Evolutionary conservation across 2,888 invertebrate genomes (phyloP), one percentile per base, ranked within the genome.

Genomic region (Eupithecia dodoneata): DNA sequence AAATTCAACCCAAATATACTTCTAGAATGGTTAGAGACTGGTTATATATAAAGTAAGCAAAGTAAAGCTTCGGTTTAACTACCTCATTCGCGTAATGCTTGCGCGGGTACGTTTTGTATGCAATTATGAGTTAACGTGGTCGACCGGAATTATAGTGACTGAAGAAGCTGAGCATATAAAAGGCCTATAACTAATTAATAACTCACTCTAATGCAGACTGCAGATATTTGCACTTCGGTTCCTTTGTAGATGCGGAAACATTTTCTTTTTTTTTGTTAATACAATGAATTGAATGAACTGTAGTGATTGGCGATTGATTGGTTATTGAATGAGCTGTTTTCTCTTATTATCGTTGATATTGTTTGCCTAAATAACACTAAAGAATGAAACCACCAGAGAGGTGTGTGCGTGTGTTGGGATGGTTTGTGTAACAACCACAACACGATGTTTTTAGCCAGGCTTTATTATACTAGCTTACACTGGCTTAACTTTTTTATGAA

Each of bases 1-100:
- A 55, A 66, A 47, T 71, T 63, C 66, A 59, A 74, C 69, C 74
- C 74, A 66, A 79, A 76, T 70, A 74, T 72, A 74, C 74, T 73
- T 69, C 44, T 49, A 59, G 65, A 78, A 72, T 79, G 73, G 77
- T 73, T 12, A 30, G 3, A 45, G 7, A 18, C 10, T 47, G 70
- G 5, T 49, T 10, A 12, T 47, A 18, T 30, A 70, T 47, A 49
- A 70, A 70, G 4, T 0, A n/a, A n/a, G 9, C 6, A 45, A 30
- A n/a, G 9, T 2, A 45, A 30, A 30, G 18, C 45, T 15, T 30
- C n/a, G 45, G 70, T 66, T 66, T 66, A 66, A 41, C 13, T 15
- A 0, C 2, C 2, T 6, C 13, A 66, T 66, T 42, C 55, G 55
- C n/a, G 55, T n/a, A 9, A 55, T 5, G 6, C 52, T 1, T n/a